Base-by-base conservation (phyloP, 2,113 vertebrate genomes). In the Erythrolamprus reginae region DNA sequence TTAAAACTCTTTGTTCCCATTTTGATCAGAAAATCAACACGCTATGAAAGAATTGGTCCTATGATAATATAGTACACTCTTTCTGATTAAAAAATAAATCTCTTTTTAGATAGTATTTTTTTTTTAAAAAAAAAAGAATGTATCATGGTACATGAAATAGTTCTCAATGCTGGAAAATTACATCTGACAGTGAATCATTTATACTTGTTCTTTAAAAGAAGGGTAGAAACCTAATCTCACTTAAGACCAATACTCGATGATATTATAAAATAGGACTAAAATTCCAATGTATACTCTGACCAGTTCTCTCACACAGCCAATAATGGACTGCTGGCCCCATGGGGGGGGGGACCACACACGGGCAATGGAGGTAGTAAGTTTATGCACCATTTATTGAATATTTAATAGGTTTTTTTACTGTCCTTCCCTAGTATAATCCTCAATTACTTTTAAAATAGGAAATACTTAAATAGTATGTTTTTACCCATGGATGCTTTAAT, bases 1-100 rank as follows among this genome's bases (percentile, higher is more conserved):
- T 94, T 89, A 86, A 95, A 94, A 93, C 83, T 65, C 48, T 45
- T 50, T 77, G 26, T 58, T 92, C 83, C 90, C 90, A 92, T 89
- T 93, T 93, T 89, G 53, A 89, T 90, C 38, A 47, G 91, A 83
- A 0, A 0, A 1, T 94, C 92, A 23, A 45, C 65, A 89, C 70
- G 51, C 56, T 94, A 91, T 88, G 77, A 86, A 90, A 91, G 65
- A 88, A 94, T 92, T 93, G 92, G 83, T 92, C 86, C 87, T 21
- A 83, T 95, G 84, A 92, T 47, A 92, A 91, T 93, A 91, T 83
- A 82, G 90, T 91, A 89, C 88, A 48, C 53, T 92, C 13, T 84
- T 33, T 51, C 10, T 91, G 7, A 93, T 87, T 91, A 92, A 6
- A 95, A 86, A 53, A 83, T 86, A 89, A 92, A 94, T 33, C 33